A percentile compares a stretch with the other conserved stretches of the same genome.
phyloP scores from a whole-genome alignment of 2,113 vertebrate genomes.

The Chaetorhynchus papuensis region DNA sequence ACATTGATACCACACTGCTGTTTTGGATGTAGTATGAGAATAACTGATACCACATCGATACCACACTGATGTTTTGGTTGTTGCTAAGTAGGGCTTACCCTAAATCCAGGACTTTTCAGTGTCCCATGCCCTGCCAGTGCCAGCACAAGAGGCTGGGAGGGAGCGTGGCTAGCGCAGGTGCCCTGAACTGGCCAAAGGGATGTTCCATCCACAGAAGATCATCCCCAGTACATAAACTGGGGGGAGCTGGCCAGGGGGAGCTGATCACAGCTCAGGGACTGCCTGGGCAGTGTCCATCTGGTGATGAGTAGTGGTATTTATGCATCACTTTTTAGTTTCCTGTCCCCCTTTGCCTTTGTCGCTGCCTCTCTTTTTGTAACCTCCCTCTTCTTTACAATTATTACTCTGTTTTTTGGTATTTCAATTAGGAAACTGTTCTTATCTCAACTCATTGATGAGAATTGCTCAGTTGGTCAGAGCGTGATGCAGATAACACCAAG shows the following conservation, averaged over 20 bases:
- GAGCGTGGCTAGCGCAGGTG: neutral
- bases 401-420: neutral
- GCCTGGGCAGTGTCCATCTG: neutral
- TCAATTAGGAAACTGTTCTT: neutral
- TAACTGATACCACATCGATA: neutral
- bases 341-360: neutral
- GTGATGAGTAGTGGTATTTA: neutral
- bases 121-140: neutral
- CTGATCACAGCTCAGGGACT: neutral
- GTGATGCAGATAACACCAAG: too few relatives aligned
- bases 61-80: rapidly evolving
- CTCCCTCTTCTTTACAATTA: neutral
- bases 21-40: neutral
- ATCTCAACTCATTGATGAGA: too few relatives aligned
- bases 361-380: neutral
- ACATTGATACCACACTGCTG: rapidly evolving
- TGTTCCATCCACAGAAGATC: neutral
- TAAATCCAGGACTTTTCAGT: neutral
- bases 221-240: neutral
- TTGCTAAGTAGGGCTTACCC: neutral
- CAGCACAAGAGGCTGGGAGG: neutral
- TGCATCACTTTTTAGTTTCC: neutral
- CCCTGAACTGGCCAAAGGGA: neutral
- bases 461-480: neutral
- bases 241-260: neutral